These are phyloP conservation scores for Catostomus latipinnis DNA, from an alignment of 2,797 vertebrate species.

Conservation along the genomic window DNA sequence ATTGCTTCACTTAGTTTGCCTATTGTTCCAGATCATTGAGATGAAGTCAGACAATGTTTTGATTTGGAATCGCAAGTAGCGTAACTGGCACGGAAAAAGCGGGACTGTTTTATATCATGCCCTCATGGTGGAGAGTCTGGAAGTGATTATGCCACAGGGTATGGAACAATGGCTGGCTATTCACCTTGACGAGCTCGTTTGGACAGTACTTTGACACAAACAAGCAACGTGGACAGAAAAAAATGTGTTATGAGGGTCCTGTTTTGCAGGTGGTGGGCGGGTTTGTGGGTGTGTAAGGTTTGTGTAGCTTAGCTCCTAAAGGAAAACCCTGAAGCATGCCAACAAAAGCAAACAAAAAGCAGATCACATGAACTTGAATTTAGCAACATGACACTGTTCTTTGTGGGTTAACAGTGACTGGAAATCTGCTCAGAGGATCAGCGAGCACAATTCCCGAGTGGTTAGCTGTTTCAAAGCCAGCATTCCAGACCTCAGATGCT, in stretches of 20 bases:
- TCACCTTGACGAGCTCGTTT: slow-evolving; percentile 56
- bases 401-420: slow-evolving; percentile 32
- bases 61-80: background rate
- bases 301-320: slow-evolving; percentile 30
- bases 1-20: slow-evolving; percentile 6
- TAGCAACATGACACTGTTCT: slow-evolving; percentile 41
- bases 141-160: slow-evolving; percentile 33
- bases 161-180: slow-evolving; percentile 52
- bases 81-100: slow-evolving; percentile 9
- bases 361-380: slow-evolving; percentile 40
- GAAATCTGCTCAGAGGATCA: slow-evolving; percentile 40
- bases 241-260: slow-evolving; percentile 18
- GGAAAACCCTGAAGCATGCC: slow-evolving; percentile 32
- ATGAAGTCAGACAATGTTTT: slow-evolving; percentile 15
- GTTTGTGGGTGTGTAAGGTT: slow-evolving; percentile 6
- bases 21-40: slow-evolving; percentile 17
- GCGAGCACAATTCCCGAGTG: slow-evolving; percentile 20
- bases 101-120: slow-evolving; percentile 25
- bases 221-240: slow-evolving; percentile 21
- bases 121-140: slow-evolving; percentile 26
- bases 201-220: slow-evolving; percentile 39
- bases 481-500: slow-evolving; percentile 33
- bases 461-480: slow-evolving; percentile 26
- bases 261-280: slow-evolving; percentile 11
- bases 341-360: slow-evolving; percentile 50